Base-by-base conservation (phyloP, 2,888 invertebrate species). In the Hololepta plana region DNA sequence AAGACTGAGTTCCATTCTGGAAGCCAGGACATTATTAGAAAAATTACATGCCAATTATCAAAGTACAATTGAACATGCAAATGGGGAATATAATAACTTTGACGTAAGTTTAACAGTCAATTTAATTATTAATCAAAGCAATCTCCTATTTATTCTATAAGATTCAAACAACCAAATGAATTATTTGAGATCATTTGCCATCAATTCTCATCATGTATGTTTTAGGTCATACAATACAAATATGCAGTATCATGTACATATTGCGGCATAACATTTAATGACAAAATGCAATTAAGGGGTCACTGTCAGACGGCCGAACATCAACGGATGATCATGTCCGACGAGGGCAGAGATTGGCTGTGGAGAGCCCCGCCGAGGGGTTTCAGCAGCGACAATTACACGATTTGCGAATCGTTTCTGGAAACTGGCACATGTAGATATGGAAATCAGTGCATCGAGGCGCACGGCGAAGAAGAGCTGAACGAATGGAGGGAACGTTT, bases 401-500 rank as follows among this genome's bases (percentile, higher is more conserved):
- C 57, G 6, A 45, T 70, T 14, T 75, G 75, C 49, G 64, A 67
- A 38, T 60, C 62, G 41, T 72, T 60, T 49, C 48, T 45, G 19
- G 61, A 63, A 35, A 53, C 55, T 17, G 63, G 62, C 22, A 53
- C 55, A 20, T 80, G 79, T 44, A 61, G 70, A 24, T 69, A 71
- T 41, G 76, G 75, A 10, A 62, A 65, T 24, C 72, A 72, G 42
- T 80, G 80, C 47, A 69, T 72, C 6, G 71, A 72, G 45, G 80
- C 80, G 2, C 80, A 80, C 44, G 72, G 74, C 2, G 49, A 59
- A 12, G 71, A 67, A 24, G 80, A 80, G 47, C 50, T 79, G 5
- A 59, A 62, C 12, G 77, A 79, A 48, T 79, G 80, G 79, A 66
- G 67, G 39, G 68, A 72, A 37, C 53, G 76, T 29, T 75, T 74